Base-by-base conservation (phyloP, 2,888 invertebrate genomes). In the Diarsia brunnea region DNA sequence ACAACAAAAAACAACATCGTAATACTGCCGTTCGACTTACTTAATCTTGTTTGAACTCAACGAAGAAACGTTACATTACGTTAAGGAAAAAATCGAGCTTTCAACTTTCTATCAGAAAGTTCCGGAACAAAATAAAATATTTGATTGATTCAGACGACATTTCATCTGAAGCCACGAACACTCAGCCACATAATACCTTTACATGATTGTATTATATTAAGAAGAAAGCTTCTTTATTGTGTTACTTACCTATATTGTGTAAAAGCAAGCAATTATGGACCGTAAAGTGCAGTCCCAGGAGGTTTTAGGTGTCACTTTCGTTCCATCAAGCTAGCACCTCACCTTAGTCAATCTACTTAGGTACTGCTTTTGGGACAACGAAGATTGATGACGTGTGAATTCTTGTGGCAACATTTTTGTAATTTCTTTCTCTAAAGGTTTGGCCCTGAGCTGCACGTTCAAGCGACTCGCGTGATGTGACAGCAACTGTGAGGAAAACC, bases 201-300 rank as follows among this genome's bases (percentile, higher is more conserved):
- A 45, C 24, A 51, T 60, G 4, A 27, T 71, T 64, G 58, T 53
- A 51, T 58, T 69, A 68, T 51, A 69, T 61, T 38, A 31, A 27
- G 14, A 43, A 64, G n/a, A 76, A 58, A 81, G 55, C 70, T 70
- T 65, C 27, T 81, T 53, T 55, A 80, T 60, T 47, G 38, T 43
- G 38, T 65, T 64, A 79, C 47, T 60, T 60, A 60, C 60, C 10
- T 19, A 60, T 60, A 51, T 58, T 68, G 53, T 66, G 45, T 73
- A 60, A 80, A 80, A 73, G 74, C 66, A 78, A 67, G 43, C 55
- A 80, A 80, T 80, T 63, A 24, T 11, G 21, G 31, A 27, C 10
- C 14, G 47, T 14, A 45, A 55, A 78, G 19, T 53, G 65, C 51
- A 65, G 38, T n/a, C 64, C 45, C 49, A 47, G 21, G 79, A 65